Conservation (phyloP, 2,888 invertebrate species). For the Rhamnusium bicolor region DNA sequence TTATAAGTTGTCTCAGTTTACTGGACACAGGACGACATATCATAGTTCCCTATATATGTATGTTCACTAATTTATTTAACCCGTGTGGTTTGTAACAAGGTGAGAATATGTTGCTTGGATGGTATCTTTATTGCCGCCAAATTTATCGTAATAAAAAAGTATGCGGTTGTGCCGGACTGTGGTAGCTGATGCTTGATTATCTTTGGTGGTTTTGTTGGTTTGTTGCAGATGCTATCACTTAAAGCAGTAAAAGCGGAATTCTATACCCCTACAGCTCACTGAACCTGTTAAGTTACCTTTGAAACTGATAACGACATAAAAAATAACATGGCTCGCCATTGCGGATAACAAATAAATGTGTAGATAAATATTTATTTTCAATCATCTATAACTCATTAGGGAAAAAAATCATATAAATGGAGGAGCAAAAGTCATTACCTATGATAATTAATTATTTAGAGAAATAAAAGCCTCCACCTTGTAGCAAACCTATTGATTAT, state of each 20-base stretch:
- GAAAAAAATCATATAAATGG: too few species aligned
- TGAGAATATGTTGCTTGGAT: slow-evolving; percentile 38
- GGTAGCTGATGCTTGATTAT: slow-evolving; percentile 30
- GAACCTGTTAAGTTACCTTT: slow-evolving; percentile 22
- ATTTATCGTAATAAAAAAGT: slow-evolving; percentile 27
- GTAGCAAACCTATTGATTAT: too few species aligned
- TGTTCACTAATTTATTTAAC: slow-evolving; percentile 20
- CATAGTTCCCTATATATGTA: slow-evolving; percentile 8
- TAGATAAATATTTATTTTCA: neutral
- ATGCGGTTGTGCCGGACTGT: slow-evolving; percentile 9
- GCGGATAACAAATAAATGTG: slow-evolving; percentile 5
- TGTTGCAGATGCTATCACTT: slow-evolving; percentile 27
- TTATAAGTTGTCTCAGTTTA: slow-evolving; percentile 47
- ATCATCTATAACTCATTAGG: neutral
- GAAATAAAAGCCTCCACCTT: too few species aligned
- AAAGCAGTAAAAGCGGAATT: slow-evolving; percentile 29
- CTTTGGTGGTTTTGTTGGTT: slow-evolving; percentile 29
- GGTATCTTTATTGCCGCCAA: slow-evolving; percentile 31
- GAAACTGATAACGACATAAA: slow-evolving; percentile 19
- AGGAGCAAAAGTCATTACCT: too few species aligned
- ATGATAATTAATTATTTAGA: too few species aligned
- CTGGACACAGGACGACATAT: slow-evolving; percentile 33
- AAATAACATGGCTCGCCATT: slow-evolving; percentile 8
- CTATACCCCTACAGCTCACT: slow-evolving; percentile 23
- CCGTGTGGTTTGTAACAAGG: slow-evolving; percentile 39